Evolutionary conservation across 2,888 invertebrate genomes (phyloP), one percentile per base, ranked within the genome.

Genomic region (Thymelicus sylvestris): DNA sequence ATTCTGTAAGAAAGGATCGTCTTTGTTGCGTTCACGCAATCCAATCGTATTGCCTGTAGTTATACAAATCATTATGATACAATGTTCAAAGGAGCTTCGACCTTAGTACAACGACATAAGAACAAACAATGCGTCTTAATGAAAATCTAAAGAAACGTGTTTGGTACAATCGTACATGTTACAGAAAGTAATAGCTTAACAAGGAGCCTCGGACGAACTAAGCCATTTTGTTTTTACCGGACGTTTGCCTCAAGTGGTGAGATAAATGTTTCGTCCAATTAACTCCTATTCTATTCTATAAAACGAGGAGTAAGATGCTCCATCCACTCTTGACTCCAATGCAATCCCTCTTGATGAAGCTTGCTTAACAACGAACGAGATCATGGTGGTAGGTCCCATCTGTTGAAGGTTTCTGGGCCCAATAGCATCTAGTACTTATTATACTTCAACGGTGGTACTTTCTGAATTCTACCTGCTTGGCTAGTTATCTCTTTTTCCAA

Each of bases 21-120:
- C 83, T 86, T 86, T 85, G 87, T 87, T 88, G 83, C 85, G 83
- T 87, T 86, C 87, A 84, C 83, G 83, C 85, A 83, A 78, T 79
- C 74, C 76, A 71, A 77, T 67, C 74, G 74, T 74, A 77, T 76
- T 74, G 76, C 78, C 48, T 50, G 12, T 12, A 60, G 52, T 55
- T 3, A 55, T 57, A 41, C 48, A 62, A 41, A 31, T 60, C 57
- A 65, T n/a, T 24, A 59, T 39, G 48, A 15, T 59, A 6, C 39
- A 6, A 15, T 4, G 12, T 15, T 7, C 52, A 47, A 47, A 6
- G 15, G 7, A 52, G 0, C 19, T 61, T 71, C 31, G 15, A 50
- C 61, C 59, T 66, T 71, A 66, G 41, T 13, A 24, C 65, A 19
- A 44, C 15, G n/a, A 6, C 7, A 24, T 0, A 38, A 38, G 41